Conservation (phyloP, 2,888 invertebrate species). For the Patella ulyssiponensis region DNA sequence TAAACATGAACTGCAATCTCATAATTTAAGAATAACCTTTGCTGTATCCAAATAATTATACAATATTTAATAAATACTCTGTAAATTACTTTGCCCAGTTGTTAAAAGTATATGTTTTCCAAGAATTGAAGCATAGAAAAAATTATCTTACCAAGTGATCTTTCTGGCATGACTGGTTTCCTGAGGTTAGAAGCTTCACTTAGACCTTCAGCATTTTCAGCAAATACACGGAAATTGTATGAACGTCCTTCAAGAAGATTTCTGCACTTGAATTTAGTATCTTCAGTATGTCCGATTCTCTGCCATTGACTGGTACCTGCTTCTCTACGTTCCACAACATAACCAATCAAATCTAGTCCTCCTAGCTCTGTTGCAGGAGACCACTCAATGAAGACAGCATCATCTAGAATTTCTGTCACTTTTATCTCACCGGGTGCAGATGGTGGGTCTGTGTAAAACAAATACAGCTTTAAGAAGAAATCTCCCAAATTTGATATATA, state of each 20-base stretch:
- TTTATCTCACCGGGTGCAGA: slow-evolving; percentile 60
- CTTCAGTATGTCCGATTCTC: slow-evolving; percentile 47
- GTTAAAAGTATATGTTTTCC: too few relatives aligned
- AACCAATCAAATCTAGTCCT: slow-evolving; percentile 75
- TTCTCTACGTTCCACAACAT: slow-evolving; percentile 73
- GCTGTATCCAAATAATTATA: too few relatives aligned
- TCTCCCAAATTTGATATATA: too few relatives aligned
- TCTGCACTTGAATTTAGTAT: slow-evolving; percentile 52
- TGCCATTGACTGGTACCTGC: slow-evolving; percentile 70
- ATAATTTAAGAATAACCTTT: background rate
- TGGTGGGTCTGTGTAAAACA: slow-evolving; percentile 62
- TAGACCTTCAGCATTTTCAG: slow-evolving; percentile 91
- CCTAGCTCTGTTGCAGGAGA: slow-evolving; percentile 89
- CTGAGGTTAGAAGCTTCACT: slow-evolving; percentile 82
- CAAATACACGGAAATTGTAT: slow-evolving; percentile 89
- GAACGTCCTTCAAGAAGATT: slow-evolving; percentile 89
- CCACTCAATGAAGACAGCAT: slow-evolving; percentile 85
- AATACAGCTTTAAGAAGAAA: background rate
- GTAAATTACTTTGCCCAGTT: too few relatives aligned
- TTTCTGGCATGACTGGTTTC: slow-evolving; percentile 58
- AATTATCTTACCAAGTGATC: slow-evolving; percentile 49
- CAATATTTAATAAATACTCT: too few relatives aligned
- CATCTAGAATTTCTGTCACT: slow-evolving; percentile 56
- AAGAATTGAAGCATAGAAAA: too few relatives aligned
- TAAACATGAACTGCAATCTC: background rate